Base-by-base conservation (phyloP, 2,113 vertebrate genomes). In the Chascanopsetta lugubris region DNA sequence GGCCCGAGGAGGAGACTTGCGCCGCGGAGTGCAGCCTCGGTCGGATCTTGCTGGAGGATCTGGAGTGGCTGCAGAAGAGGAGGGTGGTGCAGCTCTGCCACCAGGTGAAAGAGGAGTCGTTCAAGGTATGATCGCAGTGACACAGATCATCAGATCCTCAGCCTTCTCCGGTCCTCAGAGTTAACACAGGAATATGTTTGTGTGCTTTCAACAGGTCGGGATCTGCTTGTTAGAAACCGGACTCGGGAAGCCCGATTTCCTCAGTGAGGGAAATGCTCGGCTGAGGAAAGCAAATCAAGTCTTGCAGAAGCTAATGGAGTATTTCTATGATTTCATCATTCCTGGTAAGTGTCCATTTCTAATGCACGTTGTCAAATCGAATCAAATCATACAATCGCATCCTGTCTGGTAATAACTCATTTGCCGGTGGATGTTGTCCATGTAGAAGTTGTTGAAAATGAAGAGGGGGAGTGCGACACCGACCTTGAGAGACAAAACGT, bases 1-100 rank as follows among this genome's bases (percentile, higher is more conserved):
- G 26, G 22, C 24, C 76, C 50, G 85, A 82, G 0, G 3, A 66
- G 18, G 90, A 61, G 75, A 85, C 26, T 0, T 68, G 91, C 69
- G 75, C 43, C 2, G 92, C 91, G 12, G 90, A 94, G 72, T 84
- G 93, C 49, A 93, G 91, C 58, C 89, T 96, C 69, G 80, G 71
- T 75, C 72, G 75, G 68, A 88, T 95, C 59, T 79, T 92, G 17
- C 55, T 98, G 79, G 94, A 96, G 85, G 95, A 95, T 69, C 83
- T 99, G 32, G 94, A 92, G n/a, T 99, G 97, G 97, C 79, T 99
- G 63, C 97, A 97, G 75, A 98, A 95, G 88, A 96, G 96, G 73
- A 94, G 88, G 78, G 88, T 94, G 77, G 83, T 97, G 86, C 92
- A 94, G 86, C 92, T 99, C 69, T 93, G 92, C 78, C 94, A 96